These are phyloP conservation scores for Drosophila micromelanica DNA, from an alignment of 1,140 invertebrate species.

Conservation along the genomic window DNA sequence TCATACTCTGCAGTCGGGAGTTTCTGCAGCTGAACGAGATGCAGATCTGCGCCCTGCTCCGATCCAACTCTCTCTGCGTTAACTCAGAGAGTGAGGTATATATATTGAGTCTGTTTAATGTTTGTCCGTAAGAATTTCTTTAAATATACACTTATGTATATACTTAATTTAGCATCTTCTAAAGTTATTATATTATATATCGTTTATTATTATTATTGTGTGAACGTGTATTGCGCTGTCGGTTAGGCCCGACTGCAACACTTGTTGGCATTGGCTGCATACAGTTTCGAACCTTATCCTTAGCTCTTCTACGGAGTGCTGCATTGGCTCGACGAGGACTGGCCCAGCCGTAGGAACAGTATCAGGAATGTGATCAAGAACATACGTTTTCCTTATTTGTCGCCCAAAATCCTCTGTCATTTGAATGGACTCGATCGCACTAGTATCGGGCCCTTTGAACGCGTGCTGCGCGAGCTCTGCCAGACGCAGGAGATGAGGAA, in stretches of 20 bases:
- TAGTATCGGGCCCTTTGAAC: not conserved
- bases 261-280: not conserved
- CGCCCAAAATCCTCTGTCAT: slow-evolving; percentile 34
- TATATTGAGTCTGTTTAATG: too few species aligned
- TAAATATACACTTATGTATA: too few species aligned
- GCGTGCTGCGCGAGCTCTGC: slow-evolving; percentile 15
- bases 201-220: too few species aligned
- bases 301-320: slow-evolving; percentile 34
- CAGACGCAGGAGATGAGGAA: not conserved
- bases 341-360: slow-evolving; percentile 24
- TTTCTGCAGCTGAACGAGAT: slow-evolving; percentile 21
- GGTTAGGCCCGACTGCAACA: too few species aligned
- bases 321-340: slow-evolving; percentile 29
- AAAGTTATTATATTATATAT: too few species aligned
- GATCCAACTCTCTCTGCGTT: slow-evolving; percentile 32
- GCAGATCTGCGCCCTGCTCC: slow-evolving; percentile 18
- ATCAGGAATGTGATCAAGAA: slow-evolving; percentile 4
- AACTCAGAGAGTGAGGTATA: slow-evolving; percentile 54
- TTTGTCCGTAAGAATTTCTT: too few species aligned
- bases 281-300: too few species aligned
- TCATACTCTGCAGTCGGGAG: slow-evolving; percentile 13
- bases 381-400: slow-evolving; percentile 34
- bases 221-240: too few species aligned
- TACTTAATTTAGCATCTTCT: too few species aligned
- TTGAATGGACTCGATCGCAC: slow-evolving; percentile 5